Evolutionary conservation across 2,797 vertebrate species (phyloP).

Genomic region (Etheostoma perlongum): DNA sequence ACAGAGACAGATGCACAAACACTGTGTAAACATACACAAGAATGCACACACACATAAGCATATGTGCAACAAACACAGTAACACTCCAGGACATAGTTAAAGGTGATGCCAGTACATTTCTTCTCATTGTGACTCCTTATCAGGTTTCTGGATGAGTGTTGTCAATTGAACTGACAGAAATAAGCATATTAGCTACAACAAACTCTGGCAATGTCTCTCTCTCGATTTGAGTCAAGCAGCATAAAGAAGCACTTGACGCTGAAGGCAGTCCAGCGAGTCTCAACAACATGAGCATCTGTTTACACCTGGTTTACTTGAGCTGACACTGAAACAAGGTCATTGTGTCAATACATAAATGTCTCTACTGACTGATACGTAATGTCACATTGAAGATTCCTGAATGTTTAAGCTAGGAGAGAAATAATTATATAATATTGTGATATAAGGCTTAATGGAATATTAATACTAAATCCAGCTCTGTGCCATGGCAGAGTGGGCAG

Average conservation of each 20-base stretch:
- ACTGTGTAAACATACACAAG: conserved; percentile 48
- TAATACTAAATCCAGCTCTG: too few species aligned
- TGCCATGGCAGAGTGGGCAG: too few species aligned
- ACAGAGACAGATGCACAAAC: conserved; percentile 71
- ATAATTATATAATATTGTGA: not conserved
- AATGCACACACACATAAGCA: conserved; percentile 53
- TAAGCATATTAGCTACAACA: conserved; percentile 76
- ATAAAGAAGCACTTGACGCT: conserved; percentile 53
- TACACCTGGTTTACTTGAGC: conserved; percentile 60
- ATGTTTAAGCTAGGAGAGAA: conserved; percentile 6
- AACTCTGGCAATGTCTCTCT: conserved; percentile 77
- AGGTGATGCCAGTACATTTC: conserved; percentile 67
- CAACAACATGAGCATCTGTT: conserved; percentile 57
- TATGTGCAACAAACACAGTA: conserved; percentile 33
- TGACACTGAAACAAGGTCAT: conserved; percentile 64
- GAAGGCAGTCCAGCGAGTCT: conserved; percentile 62
- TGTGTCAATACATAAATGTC: conserved; percentile 54
- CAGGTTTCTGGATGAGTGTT: conserved; percentile 72
- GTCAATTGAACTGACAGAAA: conserved; percentile 81
- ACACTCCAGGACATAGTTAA: conserved; percentile 60
- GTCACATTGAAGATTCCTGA: conserved; percentile 18
- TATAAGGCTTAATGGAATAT: too few species aligned
- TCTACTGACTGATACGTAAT: conserved; percentile 24
- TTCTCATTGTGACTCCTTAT: conserved; percentile 78
- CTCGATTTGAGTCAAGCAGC: conserved; percentile 70